Evolutionary conservation across 1,140 invertebrate species (phyloP).

Genomic region (Goniozus legneri): DNA sequence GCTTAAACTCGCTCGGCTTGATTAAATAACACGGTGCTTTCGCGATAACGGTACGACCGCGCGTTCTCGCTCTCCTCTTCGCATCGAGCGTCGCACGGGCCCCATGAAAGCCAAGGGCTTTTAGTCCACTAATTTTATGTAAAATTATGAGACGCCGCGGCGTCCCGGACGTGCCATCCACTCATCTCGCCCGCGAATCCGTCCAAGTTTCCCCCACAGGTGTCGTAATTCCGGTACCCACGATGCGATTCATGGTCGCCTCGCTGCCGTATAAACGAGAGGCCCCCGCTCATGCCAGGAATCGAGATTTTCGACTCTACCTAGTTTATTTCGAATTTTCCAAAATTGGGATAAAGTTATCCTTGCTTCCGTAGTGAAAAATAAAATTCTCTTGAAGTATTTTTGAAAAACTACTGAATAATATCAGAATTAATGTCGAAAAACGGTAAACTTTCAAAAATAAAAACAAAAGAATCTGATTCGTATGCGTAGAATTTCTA

Average conservation of each 20-base stretch:
- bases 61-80: background rate
- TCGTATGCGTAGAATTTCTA: too few species aligned
- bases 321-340: too few species aligned
- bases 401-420: too few species aligned
- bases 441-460: too few species aligned
- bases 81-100: conserved; percentile 14
- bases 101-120: conserved; percentile 38
- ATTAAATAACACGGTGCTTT: conserved; percentile 4
- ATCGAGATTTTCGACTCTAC: too few species aligned
- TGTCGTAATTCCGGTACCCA: conserved; percentile 30
- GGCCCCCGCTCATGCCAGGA: background rate
- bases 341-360: too few species aligned
- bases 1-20: too few species aligned
- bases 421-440: too few species aligned
- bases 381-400: too few species aligned
- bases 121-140: conserved; percentile 52
- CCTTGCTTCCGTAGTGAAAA: too few species aligned
- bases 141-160: conserved; percentile 40
- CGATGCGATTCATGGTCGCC: conserved; percentile 13
- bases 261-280: conserved; percentile 26
- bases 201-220: conserved; percentile 35
- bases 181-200: too few species aligned
- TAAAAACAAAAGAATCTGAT: too few species aligned
- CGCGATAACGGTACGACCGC: conserved; percentile 5
- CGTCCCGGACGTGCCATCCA: conserved; percentile 35